A percentile compares a stretch with the other conserved stretches of the same genome.
Conservation (phyloP, 1,140 invertebrate genomes). For the Meloidogyne chitwoodi region DNA sequence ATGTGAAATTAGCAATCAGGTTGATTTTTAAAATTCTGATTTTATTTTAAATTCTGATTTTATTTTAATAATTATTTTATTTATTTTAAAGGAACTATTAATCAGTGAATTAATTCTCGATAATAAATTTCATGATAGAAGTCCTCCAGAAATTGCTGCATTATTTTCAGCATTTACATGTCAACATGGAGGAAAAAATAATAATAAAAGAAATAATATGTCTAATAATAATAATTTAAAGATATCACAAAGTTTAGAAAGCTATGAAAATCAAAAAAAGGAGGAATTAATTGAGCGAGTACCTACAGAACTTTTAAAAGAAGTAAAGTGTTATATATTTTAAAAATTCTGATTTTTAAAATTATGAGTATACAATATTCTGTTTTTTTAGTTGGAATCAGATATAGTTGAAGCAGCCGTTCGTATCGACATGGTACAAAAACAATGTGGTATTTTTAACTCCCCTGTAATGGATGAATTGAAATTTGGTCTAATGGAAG, state of each 20-base stretch:
- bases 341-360: not conserved
- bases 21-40: not conserved
- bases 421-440: slow-evolving; percentile 62
- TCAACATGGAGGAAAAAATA: slow-evolving; percentile 68
- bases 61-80: not conserved
- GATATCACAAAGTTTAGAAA: not conserved
- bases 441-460: slow-evolving; percentile 62
- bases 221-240: not conserved
- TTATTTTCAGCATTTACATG: slow-evolving; percentile 53
- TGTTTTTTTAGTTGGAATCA: slow-evolving; percentile 64
- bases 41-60: not conserved
- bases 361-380: too few relatives aligned
- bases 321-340: too few relatives aligned
- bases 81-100: slow-evolving; percentile 62
- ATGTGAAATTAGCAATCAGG: slow-evolving; percentile 80
- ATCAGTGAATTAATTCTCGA: slow-evolving; percentile 92
- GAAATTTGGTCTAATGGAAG: slow-evolving; percentile 83
- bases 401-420: slow-evolving; percentile 64
- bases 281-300: not conserved
- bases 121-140: slow-evolving; percentile 71
- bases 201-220: not conserved
- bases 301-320: not conserved
- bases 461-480: slow-evolving; percentile 67
- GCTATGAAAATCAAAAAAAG: not conserved
- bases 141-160: slow-evolving; percentile 78